Evolutionary conservation across 2,888 invertebrate species (phyloP).

Genomic region (Eupithecia inturbata): DNA sequence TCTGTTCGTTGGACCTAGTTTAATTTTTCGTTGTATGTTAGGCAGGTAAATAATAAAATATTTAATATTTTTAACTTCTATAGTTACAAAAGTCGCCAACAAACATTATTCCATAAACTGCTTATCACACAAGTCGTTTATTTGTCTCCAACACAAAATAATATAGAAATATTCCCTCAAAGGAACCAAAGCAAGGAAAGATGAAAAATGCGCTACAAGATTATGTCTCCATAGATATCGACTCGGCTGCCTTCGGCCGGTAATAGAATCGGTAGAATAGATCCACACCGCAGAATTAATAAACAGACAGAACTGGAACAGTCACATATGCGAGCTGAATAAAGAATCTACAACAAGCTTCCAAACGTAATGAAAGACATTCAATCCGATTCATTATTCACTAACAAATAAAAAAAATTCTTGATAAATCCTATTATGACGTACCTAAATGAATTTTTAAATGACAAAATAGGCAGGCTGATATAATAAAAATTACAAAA

Average conservation of each 20-base stretch:
- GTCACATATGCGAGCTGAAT: background rate
- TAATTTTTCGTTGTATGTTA: too few relatives aligned
- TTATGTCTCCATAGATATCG: constrained; percentile 36
- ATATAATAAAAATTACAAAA: too few relatives aligned
- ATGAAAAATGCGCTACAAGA: constrained; percentile 21
- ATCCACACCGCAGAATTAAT: constrained; percentile 19
- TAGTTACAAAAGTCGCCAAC: background rate
- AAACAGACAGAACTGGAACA: background rate
- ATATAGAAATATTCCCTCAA: background rate
- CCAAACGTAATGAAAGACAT: too few relatives aligned
- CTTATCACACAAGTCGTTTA: background rate
- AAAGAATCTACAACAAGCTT: too few relatives aligned
- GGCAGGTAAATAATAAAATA: too few relatives aligned
- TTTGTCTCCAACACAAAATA: too few relatives aligned
- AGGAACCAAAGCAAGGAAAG: background rate
- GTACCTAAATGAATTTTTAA: too few relatives aligned
- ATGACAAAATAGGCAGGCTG: too few relatives aligned
- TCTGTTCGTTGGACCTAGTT: too few relatives aligned
- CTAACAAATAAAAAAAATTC: too few relatives aligned
- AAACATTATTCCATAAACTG: background rate
- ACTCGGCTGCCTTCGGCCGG: constrained; percentile 32
- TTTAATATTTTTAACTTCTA: background rate
- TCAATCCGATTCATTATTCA: too few relatives aligned
- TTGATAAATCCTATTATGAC: too few relatives aligned
- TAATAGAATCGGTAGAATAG: constrained; percentile 35